Base-by-base conservation (phyloP, 2,113 vertebrate genomes). In the Clarias magur region DNA sequence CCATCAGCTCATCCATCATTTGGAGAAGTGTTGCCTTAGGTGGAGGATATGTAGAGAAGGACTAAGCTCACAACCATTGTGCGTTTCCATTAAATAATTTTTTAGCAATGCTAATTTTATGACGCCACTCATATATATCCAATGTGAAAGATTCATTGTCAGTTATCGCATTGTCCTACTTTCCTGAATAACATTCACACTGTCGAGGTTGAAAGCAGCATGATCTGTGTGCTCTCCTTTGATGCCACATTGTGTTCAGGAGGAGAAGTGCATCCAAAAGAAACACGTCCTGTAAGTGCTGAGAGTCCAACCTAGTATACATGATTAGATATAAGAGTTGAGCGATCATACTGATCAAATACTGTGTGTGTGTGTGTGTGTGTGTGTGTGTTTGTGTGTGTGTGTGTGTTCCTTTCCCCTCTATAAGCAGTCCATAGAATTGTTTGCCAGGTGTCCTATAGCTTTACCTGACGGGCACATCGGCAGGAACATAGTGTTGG, bases 261-360 rank as follows among this genome's bases (percentile, higher is more conserved):
- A 67, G 63, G n/a, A 67, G n/a, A 67, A 67, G 63, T 67, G 63
- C 63, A 67, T 67, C n/a, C 63, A 65, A n/a, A n/a, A 27, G n/a
- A 42, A 42, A 3, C 38, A 42, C 10, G 25, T 27, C 11, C 25
- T 27, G 10, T 65, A 27, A 27, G 63, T 27, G 25, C 62, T n/a
- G 23, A 3, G 62, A n/a, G 23, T 65, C 62, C 23, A 65, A 65
- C 62, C 8, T 60, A 5, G 16, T 60, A 60, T 4, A 60, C 59
- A 42, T 5, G 38, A 42, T 42, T 42, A 42, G 38, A 42, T 42
- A 42, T 42, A 42, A 57, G 56, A 2, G 57, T 17, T 59, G 57
- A 59, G 57, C 2, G 16, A 59, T 59, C 57, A 59, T 59, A 17
- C 17, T 17, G 60, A 23, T 62, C 60, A 21, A 62, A 62, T 21